Conservation (phyloP, 2,888 invertebrate genomes). For the Orchestes rusci region DNA sequence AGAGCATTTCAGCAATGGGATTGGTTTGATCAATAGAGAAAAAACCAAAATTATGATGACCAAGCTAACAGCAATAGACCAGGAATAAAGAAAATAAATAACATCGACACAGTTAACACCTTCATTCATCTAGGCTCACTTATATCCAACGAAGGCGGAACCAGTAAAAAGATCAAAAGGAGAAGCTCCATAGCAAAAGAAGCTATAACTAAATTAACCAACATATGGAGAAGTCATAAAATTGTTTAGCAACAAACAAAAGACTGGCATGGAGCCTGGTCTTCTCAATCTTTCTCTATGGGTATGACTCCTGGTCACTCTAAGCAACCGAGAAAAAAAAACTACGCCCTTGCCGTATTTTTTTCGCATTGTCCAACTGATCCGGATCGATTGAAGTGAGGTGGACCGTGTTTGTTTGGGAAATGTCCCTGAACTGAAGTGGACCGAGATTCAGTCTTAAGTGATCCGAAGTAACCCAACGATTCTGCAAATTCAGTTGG, state of each 20-base stretch:
- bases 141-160: no score
- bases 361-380: no score
- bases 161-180: neutral
- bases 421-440: no score
- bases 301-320: conserved; percentile 3
- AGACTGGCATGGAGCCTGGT: conserved; percentile 6
- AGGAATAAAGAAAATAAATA: conserved; percentile 8
- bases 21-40: conserved; percentile 1
- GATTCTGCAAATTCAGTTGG: no score
- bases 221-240: neutral
- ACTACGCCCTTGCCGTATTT: neutral
- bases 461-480: no score
- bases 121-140: no score
- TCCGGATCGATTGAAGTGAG: no score
- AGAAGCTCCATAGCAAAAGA: conserved; percentile 1
- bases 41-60: conserved; percentile 2
- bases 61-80: conserved; percentile 4
- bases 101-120: conserved; percentile 4
- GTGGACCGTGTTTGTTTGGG: no score
- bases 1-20: conserved; percentile 8
- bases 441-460: no score
- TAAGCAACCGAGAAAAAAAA: neutral
- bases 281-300: conserved; percentile 3
- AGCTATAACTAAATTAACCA: neutral
- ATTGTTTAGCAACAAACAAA: conserved; percentile 2